Evolutionary conservation across 1,140 invertebrate genomes (phyloP), one percentile per base, ranked within the genome.

Genomic region (Cotesia chilonis): DNA sequence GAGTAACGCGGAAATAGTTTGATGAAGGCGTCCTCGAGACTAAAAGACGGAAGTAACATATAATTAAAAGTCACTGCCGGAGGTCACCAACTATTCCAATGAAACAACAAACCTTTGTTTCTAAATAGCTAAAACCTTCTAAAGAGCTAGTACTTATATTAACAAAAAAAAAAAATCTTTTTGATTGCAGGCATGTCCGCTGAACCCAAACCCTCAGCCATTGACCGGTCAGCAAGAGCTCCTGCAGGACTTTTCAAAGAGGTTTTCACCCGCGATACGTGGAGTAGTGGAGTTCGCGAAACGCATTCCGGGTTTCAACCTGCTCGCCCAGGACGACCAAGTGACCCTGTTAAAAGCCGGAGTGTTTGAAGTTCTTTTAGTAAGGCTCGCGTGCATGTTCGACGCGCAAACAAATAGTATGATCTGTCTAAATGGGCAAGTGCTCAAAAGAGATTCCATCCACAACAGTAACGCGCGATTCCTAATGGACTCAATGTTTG

Each of bases 241-340:
- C 37, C 83, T 93, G 7, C 94, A 96, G 84, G 94, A 96, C 80
- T 97, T 97, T 84, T 96, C 94, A 63, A 94, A 97, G 86, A 90
- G 96, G 80, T 97, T 98, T 85, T 96, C 96, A 14, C 96, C 96
- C 73, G 96, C 96, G 51, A 98, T 99, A 78, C 94, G 96, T 78
- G 97, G 96, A 63, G 97, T 99, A 2, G 97, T 99, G 59, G 96
- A 98, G 82, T 99, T 99, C 85, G 97, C 97, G 76, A 98, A 98
- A 83, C 92, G 95, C 75, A 96, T 99, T 77, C 97, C 98, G 72
- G 97, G 97, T 67, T 99, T 99, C 89, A 92, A 94, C 76, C 89
- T 97, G 70, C 90, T 99, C 65, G 92, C 96, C 20, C 96, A 98
- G 87, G 96, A 98, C 80, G 97, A 99, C 84, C 97, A 98, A 88